Base-by-base conservation (phyloP, 1,140 invertebrate species). In the Chrysomallon squamiferum region DNA sequence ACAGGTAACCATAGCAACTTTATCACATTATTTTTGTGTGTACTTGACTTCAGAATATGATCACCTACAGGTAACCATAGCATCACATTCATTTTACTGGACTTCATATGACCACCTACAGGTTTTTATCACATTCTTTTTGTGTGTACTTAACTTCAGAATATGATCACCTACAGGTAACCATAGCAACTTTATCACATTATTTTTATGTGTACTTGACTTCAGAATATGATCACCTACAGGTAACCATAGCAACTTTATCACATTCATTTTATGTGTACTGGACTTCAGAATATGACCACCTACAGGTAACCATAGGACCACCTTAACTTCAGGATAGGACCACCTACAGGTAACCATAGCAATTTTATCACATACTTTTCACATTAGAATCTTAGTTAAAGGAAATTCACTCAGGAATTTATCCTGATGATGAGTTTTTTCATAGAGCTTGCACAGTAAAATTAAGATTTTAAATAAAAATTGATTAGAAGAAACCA, bases 1-100 rank as follows among this genome's bases (percentile, higher is more conserved):
- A 45, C 91, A 92, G 87, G 90, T 92, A 85, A 78, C 35, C 61
- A 20, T 43, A 29, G n/a, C 13, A 52, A 43, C 2, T 49, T 62
- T 4, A n/a, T 11, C 15, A 3, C 0, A 5, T 27, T 18, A 45
- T 61, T 13, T 11, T 30, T 20, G 25, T 61, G 15, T 18, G 11
- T 18, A n/a, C 5, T 1, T 25, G 43, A n/a, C 38, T 3, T 47
- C 5, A 6, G 27, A 18, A 47, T 15, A 47, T 45, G 49, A 20
- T 27, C 5, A 6, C 7, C 20, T 50, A 27, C 20, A 27, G 11
- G 11, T 22, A 11, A 22, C 20, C 11, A 2, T 3, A 50, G 9
- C 27, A n/a, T 22, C 49, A 1, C 11, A 11, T 11, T n/a, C 22
- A 11, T 20, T 2, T 22, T 20, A 9, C 27, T 27, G 20, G 49